phyloP scores from a whole-genome alignment of 2,797 vertebrate genomes.

The Urocyon cinereoargenteus region DNA sequence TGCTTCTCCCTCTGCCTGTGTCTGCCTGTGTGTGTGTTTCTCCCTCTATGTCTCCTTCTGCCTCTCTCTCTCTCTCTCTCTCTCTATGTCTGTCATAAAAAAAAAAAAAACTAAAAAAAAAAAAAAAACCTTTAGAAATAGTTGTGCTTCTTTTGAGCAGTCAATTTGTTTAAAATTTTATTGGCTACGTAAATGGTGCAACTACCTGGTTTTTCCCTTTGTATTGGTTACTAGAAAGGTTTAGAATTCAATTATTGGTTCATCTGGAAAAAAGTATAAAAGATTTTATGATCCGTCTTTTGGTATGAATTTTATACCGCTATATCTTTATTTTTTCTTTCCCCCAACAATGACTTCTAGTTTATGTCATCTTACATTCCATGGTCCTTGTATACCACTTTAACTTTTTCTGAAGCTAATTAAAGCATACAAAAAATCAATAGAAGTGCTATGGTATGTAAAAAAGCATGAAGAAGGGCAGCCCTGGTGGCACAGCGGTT shows the following conservation, averaged over 20 bases:
- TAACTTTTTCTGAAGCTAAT: background rate
- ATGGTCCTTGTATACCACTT: background rate
- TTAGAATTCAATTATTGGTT: slow-evolving; percentile 15
- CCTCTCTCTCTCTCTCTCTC: too few relatives aligned
- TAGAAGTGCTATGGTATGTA: background rate
- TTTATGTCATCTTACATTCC: slow-evolving; percentile 43
- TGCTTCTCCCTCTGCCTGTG: too few relatives aligned
- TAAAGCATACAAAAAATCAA: background rate
- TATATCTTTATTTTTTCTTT: background rate
- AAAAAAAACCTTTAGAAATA: background rate
- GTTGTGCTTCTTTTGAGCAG: background rate
- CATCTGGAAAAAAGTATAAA: background rate
- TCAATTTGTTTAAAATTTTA: background rate
- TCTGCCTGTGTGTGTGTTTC: too few relatives aligned
- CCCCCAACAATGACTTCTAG: background rate
- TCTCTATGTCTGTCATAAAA: too few relatives aligned
- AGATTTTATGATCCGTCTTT: slow-evolving; percentile 39
- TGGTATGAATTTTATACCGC: slow-evolving; percentile 4
- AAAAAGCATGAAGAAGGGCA: background rate
- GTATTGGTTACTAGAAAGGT: slow-evolving; percentile 37
- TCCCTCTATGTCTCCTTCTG: too few relatives aligned
- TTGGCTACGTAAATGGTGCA: background rate
- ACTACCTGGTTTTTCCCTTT: background rate
- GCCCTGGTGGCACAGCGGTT: too few relatives aligned
- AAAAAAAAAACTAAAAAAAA: too few relatives aligned